Percentiles rank a stretch among this genome's conserved stretches.
Conservation (phyloP, 2,113 vertebrate species). For the Crypturellus undulatus region DNA sequence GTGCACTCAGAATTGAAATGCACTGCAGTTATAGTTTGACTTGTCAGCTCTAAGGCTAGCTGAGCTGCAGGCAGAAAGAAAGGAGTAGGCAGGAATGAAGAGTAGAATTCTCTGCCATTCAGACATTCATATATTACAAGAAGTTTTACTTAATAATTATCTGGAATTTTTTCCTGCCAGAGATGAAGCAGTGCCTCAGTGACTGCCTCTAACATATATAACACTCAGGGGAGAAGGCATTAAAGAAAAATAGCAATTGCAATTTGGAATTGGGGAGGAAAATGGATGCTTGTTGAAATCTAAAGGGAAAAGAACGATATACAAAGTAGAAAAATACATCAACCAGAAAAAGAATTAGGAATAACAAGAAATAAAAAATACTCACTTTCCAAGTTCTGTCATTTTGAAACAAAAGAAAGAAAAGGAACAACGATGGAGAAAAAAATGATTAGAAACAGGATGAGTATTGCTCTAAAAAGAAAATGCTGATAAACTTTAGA, state of each 20-base stretch:
- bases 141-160: not conserved
- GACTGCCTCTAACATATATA: not conserved
- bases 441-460: not conserved
- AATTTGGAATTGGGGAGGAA: not conserved
- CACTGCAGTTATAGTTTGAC: not conserved
- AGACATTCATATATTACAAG: not conserved
- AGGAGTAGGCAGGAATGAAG: not conserved
- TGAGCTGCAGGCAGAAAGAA: not conserved
- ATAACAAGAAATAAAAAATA: not conserved
- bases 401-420: constrained; percentile 15
- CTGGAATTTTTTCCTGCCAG: not conserved
- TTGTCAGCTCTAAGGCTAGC: rapidly evolving
- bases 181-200: not conserved
- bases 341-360: not conserved
- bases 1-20: constrained; percentile 21
- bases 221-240: rapidly evolving
- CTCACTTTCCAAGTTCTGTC: not conserved
- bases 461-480: not conserved
- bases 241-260: not conserved
- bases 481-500: not conserved
- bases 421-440: not conserved
- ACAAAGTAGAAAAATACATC: not conserved
- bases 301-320: not conserved
- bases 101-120: not conserved
- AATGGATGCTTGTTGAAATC: not conserved